These are phyloP conservation scores for Nyctereutes procyonoides DNA, from an alignment of 2,113 vertebrate genomes.

Conservation along the genomic window DNA sequence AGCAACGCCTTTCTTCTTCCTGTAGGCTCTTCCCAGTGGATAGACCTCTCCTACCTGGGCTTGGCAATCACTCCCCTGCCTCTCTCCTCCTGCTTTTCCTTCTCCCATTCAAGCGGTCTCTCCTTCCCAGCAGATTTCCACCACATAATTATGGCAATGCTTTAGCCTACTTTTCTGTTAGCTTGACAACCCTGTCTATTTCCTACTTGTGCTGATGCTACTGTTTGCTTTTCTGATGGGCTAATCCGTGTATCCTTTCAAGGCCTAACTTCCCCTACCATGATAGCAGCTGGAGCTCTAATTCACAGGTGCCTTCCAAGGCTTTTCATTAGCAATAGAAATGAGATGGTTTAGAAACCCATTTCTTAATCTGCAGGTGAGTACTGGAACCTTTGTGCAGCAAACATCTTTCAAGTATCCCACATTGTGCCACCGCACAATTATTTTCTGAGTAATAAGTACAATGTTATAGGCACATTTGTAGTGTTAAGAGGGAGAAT, in stretches of 20 bases:
- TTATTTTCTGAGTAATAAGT: constrained; percentile 78
- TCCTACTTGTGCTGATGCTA: constrained; percentile 88
- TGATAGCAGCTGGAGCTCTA: constrained; percentile 84
- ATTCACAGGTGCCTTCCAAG: constrained; percentile 85
- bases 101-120: constrained; percentile 70
- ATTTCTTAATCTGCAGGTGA: constrained; percentile 87
- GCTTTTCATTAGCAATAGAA: constrained; percentile 88
- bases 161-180: constrained; percentile 88
- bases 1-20: constrained; percentile 79
- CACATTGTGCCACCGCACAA: constrained; percentile 73
- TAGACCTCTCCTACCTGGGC: constrained; percentile 81
- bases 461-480: constrained; percentile 73
- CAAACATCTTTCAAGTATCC: constrained; percentile 80
- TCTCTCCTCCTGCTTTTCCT: constrained; percentile 63
- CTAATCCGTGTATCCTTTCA: constrained; percentile 88
- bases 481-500: constrained; percentile 73
- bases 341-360: constrained; percentile 84
- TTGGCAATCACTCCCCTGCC: constrained; percentile 80
- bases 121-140: constrained; percentile 86
- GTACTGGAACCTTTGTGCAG: constrained; percentile 78
- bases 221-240: constrained; percentile 87
- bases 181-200: constrained; percentile 88
- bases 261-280: constrained; percentile 86
- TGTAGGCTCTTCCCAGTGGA: constrained; percentile 78
- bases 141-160: constrained; percentile 86